A percentile compares a stretch with the other conserved stretches of the same genome.
phyloP scores from a whole-genome alignment of 2,797 vertebrate genomes.

The Novumbra hubbsi region DNA sequence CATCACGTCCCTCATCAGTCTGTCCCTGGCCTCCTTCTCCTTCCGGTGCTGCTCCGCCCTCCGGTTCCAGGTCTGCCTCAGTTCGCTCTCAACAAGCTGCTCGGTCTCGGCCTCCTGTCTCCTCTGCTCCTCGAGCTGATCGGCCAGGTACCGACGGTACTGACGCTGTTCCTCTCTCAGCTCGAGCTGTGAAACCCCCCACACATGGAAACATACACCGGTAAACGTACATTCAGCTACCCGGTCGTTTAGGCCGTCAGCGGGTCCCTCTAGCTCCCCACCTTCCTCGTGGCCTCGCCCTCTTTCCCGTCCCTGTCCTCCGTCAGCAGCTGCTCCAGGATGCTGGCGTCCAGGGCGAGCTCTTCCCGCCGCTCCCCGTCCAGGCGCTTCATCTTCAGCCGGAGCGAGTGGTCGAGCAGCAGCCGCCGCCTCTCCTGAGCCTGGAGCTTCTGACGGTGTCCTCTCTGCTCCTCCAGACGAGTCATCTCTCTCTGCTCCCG shows the following conservation, averaged over 20 bases:
- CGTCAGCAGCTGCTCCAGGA: conserved; percentile 67
- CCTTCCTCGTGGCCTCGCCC: conserved; percentile 74
- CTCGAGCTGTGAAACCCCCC: conserved; percentile 64
- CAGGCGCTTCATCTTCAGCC: conserved; percentile 72
- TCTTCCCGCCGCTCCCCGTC: conserved; percentile 74
- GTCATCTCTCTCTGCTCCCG: conserved; percentile 64
- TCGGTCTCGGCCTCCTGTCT: conserved; percentile 72
- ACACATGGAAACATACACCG: conserved; percentile 6
- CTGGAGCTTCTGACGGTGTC: conserved; percentile 57
- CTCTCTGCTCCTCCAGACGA: conserved; percentile 68
- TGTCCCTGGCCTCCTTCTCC: conserved; percentile 71
- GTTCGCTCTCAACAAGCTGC: conserved; percentile 70
- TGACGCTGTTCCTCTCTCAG: conserved; percentile 73
- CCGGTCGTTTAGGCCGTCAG: not conserved
- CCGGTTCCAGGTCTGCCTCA: conserved; percentile 63
- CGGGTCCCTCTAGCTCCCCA: conserved; percentile 42
- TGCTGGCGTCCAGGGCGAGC: conserved; percentile 73
- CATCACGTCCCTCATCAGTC: conserved; percentile 80
- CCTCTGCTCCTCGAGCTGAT: conserved; percentile 71
- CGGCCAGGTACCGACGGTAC: conserved; percentile 76
- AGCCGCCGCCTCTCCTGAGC: conserved; percentile 60
- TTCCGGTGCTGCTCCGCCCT: conserved; percentile 60
- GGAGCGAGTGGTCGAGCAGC: conserved; percentile 65
- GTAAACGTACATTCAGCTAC: not conserved
- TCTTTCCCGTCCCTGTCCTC: conserved; percentile 62